These are phyloP conservation scores for Oostethus manadensis DNA, from an alignment of 2,113 vertebrate species.

Conservation along the genomic window DNA sequence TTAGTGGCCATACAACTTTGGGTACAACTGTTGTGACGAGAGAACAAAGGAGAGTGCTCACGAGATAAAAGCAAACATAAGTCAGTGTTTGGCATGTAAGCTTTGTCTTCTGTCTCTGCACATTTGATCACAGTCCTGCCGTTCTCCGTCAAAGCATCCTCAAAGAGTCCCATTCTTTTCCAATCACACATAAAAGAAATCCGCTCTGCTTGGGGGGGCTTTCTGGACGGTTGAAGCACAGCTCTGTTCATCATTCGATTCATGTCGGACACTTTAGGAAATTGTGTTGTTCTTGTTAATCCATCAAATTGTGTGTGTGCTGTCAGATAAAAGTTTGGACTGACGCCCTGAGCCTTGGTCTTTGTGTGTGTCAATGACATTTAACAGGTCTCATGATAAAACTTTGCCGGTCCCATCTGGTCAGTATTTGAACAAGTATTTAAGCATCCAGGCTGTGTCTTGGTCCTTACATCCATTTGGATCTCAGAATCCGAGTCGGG, in stretches of 20 bases:
- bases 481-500: conserved; percentile 34
- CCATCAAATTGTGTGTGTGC: conserved; percentile 45
- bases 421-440: conserved; percentile 64
- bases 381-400: conserved; percentile 63
- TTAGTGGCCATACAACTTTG: conserved; percentile 16
- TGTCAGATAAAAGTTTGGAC: conserved; percentile 49
- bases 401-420: conserved; percentile 71
- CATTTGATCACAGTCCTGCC: conserved; percentile 40
- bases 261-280: conserved; percentile 56
- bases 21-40: neutral
- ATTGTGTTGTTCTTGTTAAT: conserved; percentile 61
- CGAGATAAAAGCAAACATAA: conserved; percentile 27
- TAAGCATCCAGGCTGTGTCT: conserved; percentile 40
- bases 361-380: conserved; percentile 55
- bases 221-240: neutral
- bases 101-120: conserved; percentile 26
- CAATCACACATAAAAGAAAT: conserved; percentile 36
- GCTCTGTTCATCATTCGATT: conserved; percentile 33
- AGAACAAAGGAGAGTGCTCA: conserved; percentile 13
- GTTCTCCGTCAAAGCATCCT: conserved; percentile 29
- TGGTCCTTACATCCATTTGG: conserved; percentile 53
- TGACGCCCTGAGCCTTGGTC: conserved; percentile 43
- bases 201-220: conserved; percentile 20
- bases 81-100: conserved; percentile 8
- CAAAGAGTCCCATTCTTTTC: conserved; percentile 12